A percentile compares a stretch with the other conserved stretches of the same genome.
Conservation (phyloP, 2,888 invertebrate species). For the Ectemnius cavifrons region DNA sequence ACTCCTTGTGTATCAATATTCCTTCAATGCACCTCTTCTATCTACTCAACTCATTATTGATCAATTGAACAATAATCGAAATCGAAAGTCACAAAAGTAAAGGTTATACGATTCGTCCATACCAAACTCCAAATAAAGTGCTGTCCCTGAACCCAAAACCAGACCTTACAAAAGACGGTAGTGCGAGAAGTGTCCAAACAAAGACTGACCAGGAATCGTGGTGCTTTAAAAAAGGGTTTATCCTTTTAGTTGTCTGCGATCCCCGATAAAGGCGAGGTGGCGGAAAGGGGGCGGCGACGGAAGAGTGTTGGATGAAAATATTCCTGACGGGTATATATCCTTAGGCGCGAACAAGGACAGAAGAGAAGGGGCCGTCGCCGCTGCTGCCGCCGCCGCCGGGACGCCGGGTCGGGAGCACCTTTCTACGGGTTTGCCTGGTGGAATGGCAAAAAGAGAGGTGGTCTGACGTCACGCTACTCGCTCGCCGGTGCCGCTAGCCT, state of each 20-base stretch:
- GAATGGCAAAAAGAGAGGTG: conserved; percentile 65
- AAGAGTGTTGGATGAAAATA: conserved; percentile 53
- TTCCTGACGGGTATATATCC: conserved; percentile 36
- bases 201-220: not conserved
- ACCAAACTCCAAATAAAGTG: too few species aligned
- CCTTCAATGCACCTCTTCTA: too few species aligned
- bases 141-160: too few species aligned
- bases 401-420: conserved; percentile 56
- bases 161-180: too few species aligned
- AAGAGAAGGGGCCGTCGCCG: conserved; percentile 39
- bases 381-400: conserved; percentile 20
- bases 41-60: too few species aligned
- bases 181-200: not conserved
- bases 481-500: conserved; percentile 71
- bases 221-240: not conserved
- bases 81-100: too few species aligned
- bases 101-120: too few species aligned
- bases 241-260: not conserved
- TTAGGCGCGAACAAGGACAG: conserved; percentile 57
- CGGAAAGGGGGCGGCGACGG: not conserved
- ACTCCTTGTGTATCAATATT: too few species aligned
- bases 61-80: too few species aligned
- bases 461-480: conserved; percentile 72
- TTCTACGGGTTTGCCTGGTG: conserved; percentile 57
- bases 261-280: not conserved